These are phyloP conservation scores for Diadromus collaris DNA, from an alignment of 2,888 invertebrate species.

Conservation along the genomic window DNA sequence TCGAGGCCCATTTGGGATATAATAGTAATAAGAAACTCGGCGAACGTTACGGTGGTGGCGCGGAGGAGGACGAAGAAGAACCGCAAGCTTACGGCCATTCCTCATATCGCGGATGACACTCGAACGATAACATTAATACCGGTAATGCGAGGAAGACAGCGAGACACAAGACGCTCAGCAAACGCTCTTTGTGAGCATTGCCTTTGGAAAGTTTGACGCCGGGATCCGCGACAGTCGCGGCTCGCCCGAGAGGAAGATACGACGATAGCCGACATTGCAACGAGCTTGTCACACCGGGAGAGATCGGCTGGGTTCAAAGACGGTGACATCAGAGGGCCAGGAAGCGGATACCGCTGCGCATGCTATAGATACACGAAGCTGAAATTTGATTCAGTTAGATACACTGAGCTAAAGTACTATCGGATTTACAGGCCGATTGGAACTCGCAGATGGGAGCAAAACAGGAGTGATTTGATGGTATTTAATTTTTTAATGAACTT, in stretches of 20 bases:
- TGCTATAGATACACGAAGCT: background rate
- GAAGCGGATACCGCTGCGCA: constrained; percentile 3
- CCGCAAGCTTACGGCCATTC: constrained; percentile 37
- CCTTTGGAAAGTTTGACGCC: constrained; percentile 37
- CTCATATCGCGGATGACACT: constrained; percentile 37
- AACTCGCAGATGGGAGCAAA: background rate
- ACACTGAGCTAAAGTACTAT: background rate
- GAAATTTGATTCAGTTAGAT: background rate
- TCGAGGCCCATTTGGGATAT: constrained; percentile 25
- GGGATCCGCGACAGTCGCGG: constrained; percentile 29
- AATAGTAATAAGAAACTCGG: constrained; percentile 33
- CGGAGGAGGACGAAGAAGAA: constrained; percentile 36
- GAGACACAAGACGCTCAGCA: constrained; percentile 1
- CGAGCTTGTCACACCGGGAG: constrained; percentile 7
- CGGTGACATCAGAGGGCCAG: constrained; percentile 44
- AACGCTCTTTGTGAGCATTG: constrained; percentile 18
- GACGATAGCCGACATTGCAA: background rate
- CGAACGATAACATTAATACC: constrained; percentile 36
- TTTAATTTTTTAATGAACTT: background rate
- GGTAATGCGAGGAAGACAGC: constrained; percentile 21
- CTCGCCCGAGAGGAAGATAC: constrained; percentile 7
- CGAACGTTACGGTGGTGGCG: background rate
- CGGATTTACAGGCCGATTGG: background rate
- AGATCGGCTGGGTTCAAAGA: constrained; percentile 19
- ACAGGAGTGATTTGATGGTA: background rate